These are phyloP conservation scores for Romanomermis culicivorax DNA, from an alignment of 2,888 invertebrate genomes.

Conservation along the genomic window DNA sequence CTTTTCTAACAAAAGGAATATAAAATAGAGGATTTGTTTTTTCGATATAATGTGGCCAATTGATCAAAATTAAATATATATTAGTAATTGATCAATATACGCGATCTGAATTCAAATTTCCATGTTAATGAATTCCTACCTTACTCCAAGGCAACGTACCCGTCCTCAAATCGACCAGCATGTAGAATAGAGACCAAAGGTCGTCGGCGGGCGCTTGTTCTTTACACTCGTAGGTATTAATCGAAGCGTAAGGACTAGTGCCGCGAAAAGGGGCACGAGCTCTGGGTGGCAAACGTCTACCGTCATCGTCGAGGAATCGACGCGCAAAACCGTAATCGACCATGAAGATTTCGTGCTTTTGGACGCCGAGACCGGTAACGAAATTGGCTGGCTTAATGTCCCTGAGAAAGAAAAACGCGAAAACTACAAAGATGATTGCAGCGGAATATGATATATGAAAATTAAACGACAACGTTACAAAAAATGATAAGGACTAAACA, in stretches of 20 bases:
- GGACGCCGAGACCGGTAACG: constrained; percentile 17
- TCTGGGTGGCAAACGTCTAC: constrained; percentile 16
- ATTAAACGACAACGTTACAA: too few species aligned
- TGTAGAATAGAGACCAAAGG: constrained; percentile 19
- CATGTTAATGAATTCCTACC: too few species aligned
- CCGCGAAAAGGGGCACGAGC: constrained; percentile 22
- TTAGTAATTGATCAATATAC: too few species aligned
- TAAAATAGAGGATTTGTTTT: too few species aligned
- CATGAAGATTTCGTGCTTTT: constrained; percentile 17
- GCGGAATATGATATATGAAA: too few species aligned
- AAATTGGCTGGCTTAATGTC: constrained; percentile 24
- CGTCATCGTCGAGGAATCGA: constrained; percentile 14
- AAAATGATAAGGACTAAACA: too few species aligned
- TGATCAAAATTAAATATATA: too few species aligned
- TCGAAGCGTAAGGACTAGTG: constrained; percentile 21
- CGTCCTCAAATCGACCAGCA: constrained; percentile 19
- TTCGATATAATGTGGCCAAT: too few species aligned
- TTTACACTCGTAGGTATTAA: constrained; percentile 19
- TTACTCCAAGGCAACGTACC: constrained; percentile 20
- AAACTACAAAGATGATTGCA: too few species aligned
- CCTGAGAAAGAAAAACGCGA: too few species aligned
- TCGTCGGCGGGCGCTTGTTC: constrained; percentile 21
- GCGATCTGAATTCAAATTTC: too few species aligned
- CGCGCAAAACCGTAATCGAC: constrained; percentile 23
- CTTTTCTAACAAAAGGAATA: too few species aligned